Evolutionary conservation across 1,140 invertebrate genomes (phyloP).

Genomic region (Oncopodura yosiiana): DNA sequence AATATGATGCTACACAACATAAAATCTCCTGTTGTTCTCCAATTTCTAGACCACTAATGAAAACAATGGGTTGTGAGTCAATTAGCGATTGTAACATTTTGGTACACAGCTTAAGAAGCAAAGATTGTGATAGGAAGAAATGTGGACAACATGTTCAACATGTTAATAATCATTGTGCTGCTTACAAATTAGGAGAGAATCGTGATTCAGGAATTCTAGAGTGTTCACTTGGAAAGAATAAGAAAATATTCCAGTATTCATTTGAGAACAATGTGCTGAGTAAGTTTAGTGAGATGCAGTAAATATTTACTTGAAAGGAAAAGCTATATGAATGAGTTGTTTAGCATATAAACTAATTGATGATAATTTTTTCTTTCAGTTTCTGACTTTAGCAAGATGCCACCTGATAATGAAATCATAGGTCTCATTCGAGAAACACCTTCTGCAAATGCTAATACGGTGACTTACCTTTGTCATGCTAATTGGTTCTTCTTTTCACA

Average conservation of each 20-base stretch:
- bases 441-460: background rate
- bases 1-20: no score
- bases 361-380: slow-evolving; percentile 11
- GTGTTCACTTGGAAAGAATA: background rate
- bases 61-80: slow-evolving; percentile 11
- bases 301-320: no score
- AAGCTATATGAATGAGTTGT: background rate
- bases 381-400: slow-evolving; percentile 15
- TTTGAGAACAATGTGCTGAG: slow-evolving; percentile 13
- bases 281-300: no score
- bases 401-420: slow-evolving; percentile 11
- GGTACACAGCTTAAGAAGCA: no score
- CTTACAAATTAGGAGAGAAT: slow-evolving; percentile 11
- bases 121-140: slow-evolving; percentile 3
- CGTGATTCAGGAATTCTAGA: slow-evolving; percentile 13
- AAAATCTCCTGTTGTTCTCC: no score
- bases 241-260: slow-evolving; percentile 5
- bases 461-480: slow-evolving; percentile 15
- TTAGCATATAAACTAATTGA: background rate
- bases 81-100: slow-evolving; percentile 10
- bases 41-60: slow-evolving; percentile 6
- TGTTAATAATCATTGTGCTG: slow-evolving; percentile 7
- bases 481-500: slow-evolving; percentile 32
- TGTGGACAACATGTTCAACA: slow-evolving; percentile 10
- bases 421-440: slow-evolving; percentile 9